Evolutionary conservation across 2,888 invertebrate species (phyloP).

Genomic region (Elysia crispata): DNA sequence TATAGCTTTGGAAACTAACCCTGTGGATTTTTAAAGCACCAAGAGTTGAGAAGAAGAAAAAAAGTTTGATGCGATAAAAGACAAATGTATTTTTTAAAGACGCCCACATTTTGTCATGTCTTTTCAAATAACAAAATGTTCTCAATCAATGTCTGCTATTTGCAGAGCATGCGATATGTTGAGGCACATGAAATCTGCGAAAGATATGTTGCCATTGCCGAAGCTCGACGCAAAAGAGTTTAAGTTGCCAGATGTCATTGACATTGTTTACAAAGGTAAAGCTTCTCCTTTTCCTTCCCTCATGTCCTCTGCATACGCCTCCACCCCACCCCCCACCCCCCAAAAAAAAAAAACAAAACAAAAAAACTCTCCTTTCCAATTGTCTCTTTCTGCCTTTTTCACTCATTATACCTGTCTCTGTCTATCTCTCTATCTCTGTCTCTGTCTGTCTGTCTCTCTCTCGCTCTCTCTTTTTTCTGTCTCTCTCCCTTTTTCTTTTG

Average conservation of each 20-base stretch:
- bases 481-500: background rate
- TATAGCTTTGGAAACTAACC: too few species aligned
- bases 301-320: background rate
- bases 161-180: slow-evolving; percentile 26
- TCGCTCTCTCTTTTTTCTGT: background rate
- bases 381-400: slow-evolving; percentile 2
- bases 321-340: too few species aligned
- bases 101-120: too few species aligned
- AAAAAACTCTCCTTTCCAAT: too few species aligned
- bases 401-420: background rate
- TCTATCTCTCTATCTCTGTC: background rate
- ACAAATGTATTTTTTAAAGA: too few species aligned
- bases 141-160: too few species aligned
- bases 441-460: background rate
- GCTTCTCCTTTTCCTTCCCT: slow-evolving; percentile 10
- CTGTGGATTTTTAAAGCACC: too few species aligned
- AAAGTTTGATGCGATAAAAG: too few species aligned
- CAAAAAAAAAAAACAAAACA: too few species aligned
- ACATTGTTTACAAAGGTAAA: slow-evolving; percentile 39
- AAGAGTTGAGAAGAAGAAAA: too few species aligned
- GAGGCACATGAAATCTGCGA: slow-evolving; percentile 2
- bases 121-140: too few species aligned
- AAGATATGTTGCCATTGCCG: slow-evolving; percentile 22
- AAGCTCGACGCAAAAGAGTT: slow-evolving; percentile 32
- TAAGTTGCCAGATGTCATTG: slow-evolving; percentile 22